Percentiles rank a stretch among this genome's conserved stretches.
phyloP scores from a whole-genome alignment of 1,140 invertebrate species.

The Hylyphantes graminicola region DNA sequence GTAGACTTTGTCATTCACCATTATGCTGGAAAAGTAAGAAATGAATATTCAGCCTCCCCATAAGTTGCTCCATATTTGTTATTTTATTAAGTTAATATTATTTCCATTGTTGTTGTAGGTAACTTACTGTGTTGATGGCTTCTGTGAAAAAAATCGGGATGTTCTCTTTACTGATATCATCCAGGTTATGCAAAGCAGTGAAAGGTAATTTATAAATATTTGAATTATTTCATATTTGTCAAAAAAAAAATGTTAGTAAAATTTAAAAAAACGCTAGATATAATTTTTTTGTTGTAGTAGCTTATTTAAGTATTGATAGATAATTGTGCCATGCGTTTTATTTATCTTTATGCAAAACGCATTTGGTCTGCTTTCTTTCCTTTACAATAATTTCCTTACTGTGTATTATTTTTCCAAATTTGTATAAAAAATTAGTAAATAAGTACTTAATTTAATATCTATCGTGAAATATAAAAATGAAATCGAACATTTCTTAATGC shows the following conservation, averaged over 20 bases:
- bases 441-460: neutral
- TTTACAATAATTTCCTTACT: neutral
- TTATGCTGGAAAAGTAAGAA: slow-evolving; percentile 83
- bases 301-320: no score
- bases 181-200: slow-evolving; percentile 78
- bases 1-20: slow-evolving; percentile 86
- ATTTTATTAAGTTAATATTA: no score
- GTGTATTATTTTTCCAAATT: neutral
- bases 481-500: no score
- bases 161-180: slow-evolving; percentile 81
- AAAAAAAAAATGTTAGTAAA: no score
- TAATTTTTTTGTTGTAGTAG: no score
- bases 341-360: neutral
- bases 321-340: no score
- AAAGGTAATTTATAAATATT: slow-evolving; percentile 71
- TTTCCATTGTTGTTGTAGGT: slow-evolving; percentile 72
- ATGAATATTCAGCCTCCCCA: neutral
- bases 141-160: slow-evolving; percentile 97
- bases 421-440: neutral
- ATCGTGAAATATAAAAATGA: no score
- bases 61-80: no score
- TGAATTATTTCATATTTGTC: no score
- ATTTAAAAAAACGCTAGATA: no score
- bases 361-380: neutral
- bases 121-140: slow-evolving; percentile 89